These are phyloP conservation scores for Agrilus planipennis DNA, from an alignment of 1,140 invertebrate genomes.

Conservation along the genomic window DNA sequence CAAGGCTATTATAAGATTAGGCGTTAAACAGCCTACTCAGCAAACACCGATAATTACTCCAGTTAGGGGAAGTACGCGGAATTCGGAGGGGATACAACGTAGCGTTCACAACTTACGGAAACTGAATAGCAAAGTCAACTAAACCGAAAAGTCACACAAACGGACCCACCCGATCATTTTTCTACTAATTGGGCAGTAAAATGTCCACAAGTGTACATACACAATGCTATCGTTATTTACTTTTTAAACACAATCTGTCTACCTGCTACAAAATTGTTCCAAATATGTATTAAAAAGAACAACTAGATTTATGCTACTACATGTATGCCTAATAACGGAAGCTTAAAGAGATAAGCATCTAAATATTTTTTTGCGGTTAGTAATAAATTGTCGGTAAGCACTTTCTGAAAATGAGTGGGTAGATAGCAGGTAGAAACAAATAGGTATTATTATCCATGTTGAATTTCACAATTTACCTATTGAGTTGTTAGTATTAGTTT, in stretches of 20 bases:
- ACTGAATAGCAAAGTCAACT: too few species aligned
- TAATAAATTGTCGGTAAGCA: neutral
- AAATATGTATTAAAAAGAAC: neutral
- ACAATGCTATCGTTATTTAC: neutral
- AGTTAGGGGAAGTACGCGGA: slow-evolving; percentile 1
- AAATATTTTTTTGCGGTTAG: neutral
- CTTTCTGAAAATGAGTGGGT: neutral
- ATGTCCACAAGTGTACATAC: neutral
- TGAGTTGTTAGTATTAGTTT: too few species aligned
- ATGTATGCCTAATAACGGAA: neutral
- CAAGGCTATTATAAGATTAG: neutral
- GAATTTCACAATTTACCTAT: too few species aligned
- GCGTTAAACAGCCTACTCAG: neutral
- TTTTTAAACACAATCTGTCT: neutral
- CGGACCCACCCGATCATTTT: too few species aligned
- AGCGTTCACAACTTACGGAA: too few species aligned
- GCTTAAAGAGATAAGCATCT: neutral
- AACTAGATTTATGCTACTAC: too few species aligned
- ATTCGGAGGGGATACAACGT: neutral
- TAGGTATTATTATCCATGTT: too few species aligned
- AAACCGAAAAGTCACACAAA: too few species aligned
- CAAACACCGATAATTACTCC: neutral
- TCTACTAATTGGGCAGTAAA: too few species aligned
- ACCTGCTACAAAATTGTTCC: neutral
- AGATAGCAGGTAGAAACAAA: too few species aligned